Evolutionary conservation across 2,888 invertebrate genomes (phyloP), one percentile per base, ranked within the genome.

Genomic region (Odontocolon sp.): DNA sequence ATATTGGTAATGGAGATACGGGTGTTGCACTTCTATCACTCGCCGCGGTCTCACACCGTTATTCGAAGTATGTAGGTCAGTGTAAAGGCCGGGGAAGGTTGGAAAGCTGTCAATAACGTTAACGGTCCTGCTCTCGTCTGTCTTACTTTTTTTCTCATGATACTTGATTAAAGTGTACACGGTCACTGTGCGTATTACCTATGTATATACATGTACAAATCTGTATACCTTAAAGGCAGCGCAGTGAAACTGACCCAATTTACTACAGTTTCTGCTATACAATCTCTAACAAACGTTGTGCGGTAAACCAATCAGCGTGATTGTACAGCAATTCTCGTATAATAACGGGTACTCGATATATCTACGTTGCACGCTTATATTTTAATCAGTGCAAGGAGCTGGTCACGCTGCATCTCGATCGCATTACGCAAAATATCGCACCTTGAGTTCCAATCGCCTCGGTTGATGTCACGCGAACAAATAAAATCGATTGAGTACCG

Each of bases 1-100:
- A n/a, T n/a, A n/a, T n/a, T n/a, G n/a, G n/a, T n/a, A 26, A 33
- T 21, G 45, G 40, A 21, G 50, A 6, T 42, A 11, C 1, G 31
- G 28, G 16, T 16, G 63, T 72, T 69, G 14, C 42, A 54, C 16
- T 63, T 61, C 28, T 40, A 38, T 52, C 14, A n/a, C 69, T 16
- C 28, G 21, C 47, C 36, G 50, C 54, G 61, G 36, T 72, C 57
- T 69, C 76, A 73, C 73, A 74, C 81, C 80, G 84, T 83, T 84
- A 85, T 83, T 83, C 70, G 68, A 68, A 78, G 81, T 84, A 89
- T 88, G 86, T 89, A 79, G 89, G 89, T 89, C 89, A 88, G 87
- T 89, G 88, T 88, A 89, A 88, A 89, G 88, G 87, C 88, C 89
- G 86, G 57, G 23, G 56, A 81, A 76, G 80, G 82, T 84, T 87